Evolutionary conservation across 2,113 vertebrate species (phyloP), one percentile per base, ranked within the genome.

Genomic region (Glaucomys volans): DNA sequence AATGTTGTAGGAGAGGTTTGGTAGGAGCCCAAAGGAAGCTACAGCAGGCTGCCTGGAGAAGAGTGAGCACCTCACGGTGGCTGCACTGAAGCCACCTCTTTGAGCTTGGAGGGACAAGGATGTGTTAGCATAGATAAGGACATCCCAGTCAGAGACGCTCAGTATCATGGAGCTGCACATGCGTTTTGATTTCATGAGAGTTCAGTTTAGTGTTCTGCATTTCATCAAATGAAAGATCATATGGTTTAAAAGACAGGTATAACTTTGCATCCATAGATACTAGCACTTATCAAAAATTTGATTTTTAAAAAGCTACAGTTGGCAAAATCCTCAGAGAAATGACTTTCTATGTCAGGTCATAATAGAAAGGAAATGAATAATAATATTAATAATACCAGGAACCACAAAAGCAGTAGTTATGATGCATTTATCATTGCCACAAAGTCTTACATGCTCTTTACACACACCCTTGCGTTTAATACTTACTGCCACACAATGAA

Each of bases 241-340:
- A 72, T 26, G 22, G 20, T 81, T 90, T 91, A 69, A 91, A 83
- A 20, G n/a, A 83, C 40, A 22, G 9, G 14, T 67, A 30, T 59
- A 82, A 69, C 40, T 96, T 71, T 86, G 24, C 9, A 82, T 44
- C n/a, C n/a, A n/a, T n/a, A n/a, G n/a, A n/a, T n/a, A n/a, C n/a
- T n/a, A n/a, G n/a, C n/a, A n/a, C n/a, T n/a, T n/a, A n/a, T 26
- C 18, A 72, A 91, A 85, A 81, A 87, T 44, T 71, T 40, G 66
- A 77, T 12, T 93, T 88, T 75, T 54, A 30, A 89, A 96, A 93
- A 67, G 18, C 7, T 7, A 4, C 79, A 54, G 37, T 1, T 8
- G 20, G 4, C 28, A 47, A 81, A 91, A 47, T 4, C 2, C 12
- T 87, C 77, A 57, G 17, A 44, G 44, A 89, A 92, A 83, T 26